Conservation (phyloP, 2,888 invertebrate genomes). For the Dicycla oo region DNA sequence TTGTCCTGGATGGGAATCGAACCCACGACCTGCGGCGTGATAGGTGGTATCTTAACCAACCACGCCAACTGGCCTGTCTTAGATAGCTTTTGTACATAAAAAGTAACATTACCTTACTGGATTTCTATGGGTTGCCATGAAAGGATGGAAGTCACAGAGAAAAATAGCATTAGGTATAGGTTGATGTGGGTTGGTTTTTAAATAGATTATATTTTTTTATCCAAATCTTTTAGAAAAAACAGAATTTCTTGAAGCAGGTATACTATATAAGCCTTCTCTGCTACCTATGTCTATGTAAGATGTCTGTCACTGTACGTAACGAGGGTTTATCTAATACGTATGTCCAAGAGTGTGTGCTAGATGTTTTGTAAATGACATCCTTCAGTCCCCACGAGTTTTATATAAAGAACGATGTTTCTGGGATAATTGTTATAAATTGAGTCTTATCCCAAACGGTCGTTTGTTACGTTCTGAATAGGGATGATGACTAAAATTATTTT, state of each 20-base stretch:
- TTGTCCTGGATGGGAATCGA: too few relatives aligned
- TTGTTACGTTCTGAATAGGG: slow-evolving; percentile 22
- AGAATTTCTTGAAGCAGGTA: not conserved
- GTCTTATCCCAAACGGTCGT: slow-evolving; percentile 2
- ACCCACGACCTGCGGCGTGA: too few relatives aligned
- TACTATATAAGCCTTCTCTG: not conserved
- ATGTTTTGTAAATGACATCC: slow-evolving; percentile 31
- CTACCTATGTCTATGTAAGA: not conserved
- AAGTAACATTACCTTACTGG: not conserved
- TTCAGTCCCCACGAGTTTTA: slow-evolving; percentile 21
- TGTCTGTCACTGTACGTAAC: slow-evolving; percentile 23
- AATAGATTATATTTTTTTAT: not conserved
- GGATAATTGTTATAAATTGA: slow-evolving; percentile 32
- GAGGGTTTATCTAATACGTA: slow-evolving; percentile 33
- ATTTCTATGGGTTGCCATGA: slow-evolving; percentile 8
- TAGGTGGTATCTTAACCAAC: too few relatives aligned
- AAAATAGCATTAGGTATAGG: not conserved
- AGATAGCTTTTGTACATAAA: slow-evolving; percentile 7
- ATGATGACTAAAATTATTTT: too few relatives aligned
- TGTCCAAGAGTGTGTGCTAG: not conserved
- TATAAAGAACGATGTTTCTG: not conserved
- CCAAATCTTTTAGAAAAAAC: not conserved
- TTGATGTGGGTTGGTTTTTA: not conserved
- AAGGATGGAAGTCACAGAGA: not conserved
- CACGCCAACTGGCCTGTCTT: too few relatives aligned